phyloP scores from a whole-genome alignment of 2,888 invertebrate genomes.

The Choristoneura rosaceana region DNA sequence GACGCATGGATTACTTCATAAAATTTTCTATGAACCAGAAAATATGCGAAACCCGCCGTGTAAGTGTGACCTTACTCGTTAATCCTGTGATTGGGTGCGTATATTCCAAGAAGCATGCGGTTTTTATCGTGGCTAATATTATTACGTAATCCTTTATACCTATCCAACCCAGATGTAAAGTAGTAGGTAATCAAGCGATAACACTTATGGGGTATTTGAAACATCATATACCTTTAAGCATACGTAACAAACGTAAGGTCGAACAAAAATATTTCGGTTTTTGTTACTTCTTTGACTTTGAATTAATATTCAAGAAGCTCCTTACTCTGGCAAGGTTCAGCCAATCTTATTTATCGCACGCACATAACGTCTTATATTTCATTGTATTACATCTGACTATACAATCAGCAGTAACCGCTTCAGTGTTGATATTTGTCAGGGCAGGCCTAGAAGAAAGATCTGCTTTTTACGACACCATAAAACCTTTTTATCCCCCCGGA shows the following conservation, averaged over 20 bases:
- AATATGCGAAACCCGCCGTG: not conserved
- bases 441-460: constrained; percentile 45
- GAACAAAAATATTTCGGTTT: not conserved
- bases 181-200: not conserved
- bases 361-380: constrained; percentile 9
- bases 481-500: constrained; percentile 46
- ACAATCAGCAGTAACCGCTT: constrained; percentile 49
- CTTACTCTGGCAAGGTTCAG: not conserved
- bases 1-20: constrained; percentile 31
- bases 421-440: constrained; percentile 45
- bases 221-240: too few relatives aligned
- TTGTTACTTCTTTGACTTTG: not conserved
- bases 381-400: constrained; percentile 41
- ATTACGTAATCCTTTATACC: not conserved
- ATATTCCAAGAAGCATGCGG: constrained; percentile 1
- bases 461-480: constrained; percentile 50
- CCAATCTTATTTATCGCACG: constrained; percentile 19
- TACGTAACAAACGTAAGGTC: not conserved
- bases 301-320: not conserved
- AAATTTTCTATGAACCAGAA: constrained; percentile 21
- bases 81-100: not conserved
- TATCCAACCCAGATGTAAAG: not conserved
- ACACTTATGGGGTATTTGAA: not conserved
- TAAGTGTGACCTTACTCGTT: constrained; percentile 6
- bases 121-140: not conserved